These are phyloP conservation scores for Calameuta pallipes DNA, from an alignment of 2,888 invertebrate genomes.

Conservation along the genomic window DNA sequence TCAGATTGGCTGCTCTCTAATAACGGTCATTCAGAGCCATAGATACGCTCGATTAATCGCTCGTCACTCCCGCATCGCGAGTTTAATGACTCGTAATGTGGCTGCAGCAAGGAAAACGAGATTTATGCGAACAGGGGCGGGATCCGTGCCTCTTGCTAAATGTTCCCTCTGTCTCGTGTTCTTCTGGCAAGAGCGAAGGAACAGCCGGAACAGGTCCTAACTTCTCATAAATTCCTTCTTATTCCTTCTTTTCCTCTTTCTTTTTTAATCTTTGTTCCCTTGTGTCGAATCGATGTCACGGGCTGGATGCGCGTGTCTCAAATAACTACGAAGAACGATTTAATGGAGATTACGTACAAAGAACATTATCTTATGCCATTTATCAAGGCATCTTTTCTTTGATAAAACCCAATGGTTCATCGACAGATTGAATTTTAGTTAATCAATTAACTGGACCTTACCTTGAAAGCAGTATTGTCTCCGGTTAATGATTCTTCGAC, in stretches of 20 bases:
- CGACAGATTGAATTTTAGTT: not conserved
- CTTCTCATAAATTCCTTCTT: not conserved
- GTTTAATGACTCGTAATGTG: slow-evolving; percentile 5
- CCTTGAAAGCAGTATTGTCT: not conserved
- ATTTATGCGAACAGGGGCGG: not conserved
- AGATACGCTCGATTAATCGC: slow-evolving; percentile 13
- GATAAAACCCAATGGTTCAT: not conserved
- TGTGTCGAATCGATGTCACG: not conserved
- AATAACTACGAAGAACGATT: not conserved
- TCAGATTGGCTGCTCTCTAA: slow-evolving; percentile 16
- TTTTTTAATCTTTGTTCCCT: not conserved
- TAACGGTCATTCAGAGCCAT: slow-evolving; percentile 23
- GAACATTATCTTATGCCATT: not conserved
- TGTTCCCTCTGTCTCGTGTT: not conserved
- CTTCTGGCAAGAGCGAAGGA: not conserved
- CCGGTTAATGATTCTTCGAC: not conserved
- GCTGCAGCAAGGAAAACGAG: not conserved
- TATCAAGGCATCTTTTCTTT: not conserved
- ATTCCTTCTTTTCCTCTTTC: not conserved
- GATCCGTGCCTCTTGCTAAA: not conserved
- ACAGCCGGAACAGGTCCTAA: not conserved
- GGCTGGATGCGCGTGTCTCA: not conserved
- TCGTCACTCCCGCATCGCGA: not conserved
- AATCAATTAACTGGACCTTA: not conserved
- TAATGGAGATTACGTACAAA: not conserved